Conservation (phyloP, 2,797 vertebrate species). For the Argya squamiceps region DNA sequence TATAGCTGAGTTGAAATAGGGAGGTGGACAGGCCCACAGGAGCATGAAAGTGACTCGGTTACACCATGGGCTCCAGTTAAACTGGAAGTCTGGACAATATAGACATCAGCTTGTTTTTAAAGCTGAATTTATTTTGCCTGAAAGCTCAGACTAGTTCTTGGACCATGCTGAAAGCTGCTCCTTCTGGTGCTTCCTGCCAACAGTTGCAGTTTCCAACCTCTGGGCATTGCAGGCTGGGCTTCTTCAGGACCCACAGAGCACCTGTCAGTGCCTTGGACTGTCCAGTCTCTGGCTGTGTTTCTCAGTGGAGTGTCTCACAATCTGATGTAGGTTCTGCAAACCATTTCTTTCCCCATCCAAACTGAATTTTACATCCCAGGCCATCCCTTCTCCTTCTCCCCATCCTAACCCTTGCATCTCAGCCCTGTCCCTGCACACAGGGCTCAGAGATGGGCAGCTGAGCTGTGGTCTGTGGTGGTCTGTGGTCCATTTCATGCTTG, state of each 20-base stretch:
- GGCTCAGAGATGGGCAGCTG: background rate
- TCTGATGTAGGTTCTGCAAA: background rate
- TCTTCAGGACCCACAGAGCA: background rate
- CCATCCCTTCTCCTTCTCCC: background rate
- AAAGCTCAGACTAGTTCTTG: background rate
- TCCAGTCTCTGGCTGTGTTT: background rate
- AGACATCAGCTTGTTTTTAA: background rate
- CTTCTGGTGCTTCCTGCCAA: background rate
- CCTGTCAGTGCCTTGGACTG: background rate
- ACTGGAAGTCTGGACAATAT: background rate
- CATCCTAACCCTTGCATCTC: background rate
- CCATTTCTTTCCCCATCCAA: background rate
- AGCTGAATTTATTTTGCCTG: background rate
- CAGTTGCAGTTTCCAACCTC: background rate
- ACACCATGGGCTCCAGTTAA: background rate
- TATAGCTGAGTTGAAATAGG: slow-evolving; percentile 16
- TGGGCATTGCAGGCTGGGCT: background rate
- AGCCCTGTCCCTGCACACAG: background rate
- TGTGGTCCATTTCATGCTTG: background rate
- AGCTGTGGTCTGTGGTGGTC: background rate
- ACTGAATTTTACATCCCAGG: background rate
- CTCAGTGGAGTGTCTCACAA: background rate
- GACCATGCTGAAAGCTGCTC: background rate
- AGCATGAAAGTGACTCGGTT: slow-evolving; percentile 25
- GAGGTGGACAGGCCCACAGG: background rate